A percentile compares a stretch with the other conserved stretches of the same genome.
These are phyloP conservation scores for Thryonomys swinderianus DNA, from an alignment of 2,113 vertebrate genomes.

Conservation along the genomic window DNA sequence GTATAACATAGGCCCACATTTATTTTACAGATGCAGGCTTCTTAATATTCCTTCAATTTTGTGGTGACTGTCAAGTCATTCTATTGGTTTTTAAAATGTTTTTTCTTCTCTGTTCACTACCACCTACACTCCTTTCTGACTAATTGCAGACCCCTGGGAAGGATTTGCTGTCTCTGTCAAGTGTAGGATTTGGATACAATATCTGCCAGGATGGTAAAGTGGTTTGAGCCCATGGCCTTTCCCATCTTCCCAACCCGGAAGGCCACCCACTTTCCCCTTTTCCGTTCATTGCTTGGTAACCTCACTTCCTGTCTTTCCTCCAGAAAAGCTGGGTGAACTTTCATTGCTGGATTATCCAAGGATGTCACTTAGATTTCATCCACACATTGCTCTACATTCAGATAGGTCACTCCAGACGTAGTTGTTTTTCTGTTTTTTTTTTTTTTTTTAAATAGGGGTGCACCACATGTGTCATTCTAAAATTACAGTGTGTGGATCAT, in stretches of 20 bases:
- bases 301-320: background rate
- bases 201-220: background rate
- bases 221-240: background rate
- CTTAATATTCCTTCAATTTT: background rate
- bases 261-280: background rate
- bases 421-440: background rate
- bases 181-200: background rate
- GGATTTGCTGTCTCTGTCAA: background rate
- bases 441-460: background rate
- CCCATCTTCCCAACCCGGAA: background rate
- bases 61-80: background rate
- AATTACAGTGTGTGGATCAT: background rate
- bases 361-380: background rate
- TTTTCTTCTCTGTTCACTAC: conserved; percentile 2
- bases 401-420: background rate
- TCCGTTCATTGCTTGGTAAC: background rate
- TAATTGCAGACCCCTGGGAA: background rate
- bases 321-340: conserved; percentile 46
- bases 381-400: background rate
- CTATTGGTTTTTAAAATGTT: background rate
- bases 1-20: background rate
- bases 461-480: background rate
- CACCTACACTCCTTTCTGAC: background rate
- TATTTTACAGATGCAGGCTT: background rate
- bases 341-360: background rate